Evolutionary conservation across 2,797 vertebrate species (phyloP), one percentile per base, ranked within the genome.

Genomic region (Nyctibius grandis): DNA sequence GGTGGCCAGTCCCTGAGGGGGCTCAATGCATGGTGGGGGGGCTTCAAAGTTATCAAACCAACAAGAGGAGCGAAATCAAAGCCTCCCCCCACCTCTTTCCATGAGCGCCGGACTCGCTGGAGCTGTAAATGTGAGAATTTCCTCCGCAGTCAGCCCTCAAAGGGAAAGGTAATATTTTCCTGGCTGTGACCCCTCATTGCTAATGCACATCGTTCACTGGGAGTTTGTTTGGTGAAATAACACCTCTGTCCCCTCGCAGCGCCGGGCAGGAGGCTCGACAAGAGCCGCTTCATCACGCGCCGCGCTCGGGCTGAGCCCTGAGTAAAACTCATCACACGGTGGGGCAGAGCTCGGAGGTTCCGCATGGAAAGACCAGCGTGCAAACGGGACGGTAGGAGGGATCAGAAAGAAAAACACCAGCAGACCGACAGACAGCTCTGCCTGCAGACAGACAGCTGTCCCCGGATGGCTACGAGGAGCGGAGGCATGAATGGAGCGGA

Each of bases 161-260:
- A 97, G 96, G 96, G 97, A 97, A 98, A 98, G 98, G 98, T 98
- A 98, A 98, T 98, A 98, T 98, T 98, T 98, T 98, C 98, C 98
- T 98, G 98, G 98, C 98, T 88, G 79, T 72, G 65, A 92, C 97
- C 97, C 97, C 94, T 97, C 97, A 94, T 98, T 97, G 98, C 98
- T 98, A 98, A 98, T 95, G 98, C 96, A 87, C 97, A 94, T 94
- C 92, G 64, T 94, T 98, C 74, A 26, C 94, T 26, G 87, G 67
- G 86, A 98, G 97, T 97, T 97, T 97, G 97, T 98, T 98, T 98
- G 97, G 96, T 98, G 97, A 98, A 98, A 98, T 98, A 98, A 98
- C 98, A 98, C 96, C 97, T 91, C 97, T 96, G 98, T 98, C 96
- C 98, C 97, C 98, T 97, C 78, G 26, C 91, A 94, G 96, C 86